Conservation (phyloP, 2,797 vertebrate genomes). For the Mionectes olivaceus region DNA sequence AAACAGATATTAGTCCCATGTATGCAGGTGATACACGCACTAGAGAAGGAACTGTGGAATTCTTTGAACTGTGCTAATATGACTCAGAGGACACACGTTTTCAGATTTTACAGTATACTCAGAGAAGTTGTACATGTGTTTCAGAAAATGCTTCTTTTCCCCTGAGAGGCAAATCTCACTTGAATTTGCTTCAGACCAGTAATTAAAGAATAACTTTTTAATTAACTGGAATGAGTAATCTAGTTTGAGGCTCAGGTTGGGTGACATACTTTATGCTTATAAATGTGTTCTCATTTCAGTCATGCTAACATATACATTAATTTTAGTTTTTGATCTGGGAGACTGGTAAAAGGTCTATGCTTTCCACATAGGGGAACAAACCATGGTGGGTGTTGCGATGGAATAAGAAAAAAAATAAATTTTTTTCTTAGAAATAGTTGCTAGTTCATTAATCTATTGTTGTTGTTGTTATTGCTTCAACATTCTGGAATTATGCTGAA, state of each 20-base stretch:
- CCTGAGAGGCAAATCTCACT: not conserved
- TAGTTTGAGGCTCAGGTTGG: not conserved
- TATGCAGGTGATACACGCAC: not conserved
- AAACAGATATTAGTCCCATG: not conserved
- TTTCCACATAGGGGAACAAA: not conserved
- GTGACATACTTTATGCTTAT: not conserved
- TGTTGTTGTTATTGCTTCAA: not conserved
- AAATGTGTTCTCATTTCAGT: not conserved
- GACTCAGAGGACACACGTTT: not conserved
- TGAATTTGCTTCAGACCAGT: conserved; percentile 14
- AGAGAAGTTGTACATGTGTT: not conserved
- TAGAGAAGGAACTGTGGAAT: not conserved
- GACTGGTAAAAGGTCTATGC: not conserved
- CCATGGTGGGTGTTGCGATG: not conserved
- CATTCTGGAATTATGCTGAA: not conserved
- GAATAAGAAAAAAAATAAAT: not conserved
- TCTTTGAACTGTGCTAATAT: not conserved
- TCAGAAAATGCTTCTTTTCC: not conserved
- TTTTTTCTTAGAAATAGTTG: not conserved
- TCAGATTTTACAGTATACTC: not conserved
- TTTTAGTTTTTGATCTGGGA: not conserved
- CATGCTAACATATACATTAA: not conserved
- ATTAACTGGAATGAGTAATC: not conserved
- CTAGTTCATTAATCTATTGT: not conserved
- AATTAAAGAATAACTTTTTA: not conserved